A percentile compares a stretch with the other conserved stretches of the same genome.
Evolutionary conservation across 2,888 invertebrate species (phyloP).

Genomic region (Phanerotoma sp.): DNA sequence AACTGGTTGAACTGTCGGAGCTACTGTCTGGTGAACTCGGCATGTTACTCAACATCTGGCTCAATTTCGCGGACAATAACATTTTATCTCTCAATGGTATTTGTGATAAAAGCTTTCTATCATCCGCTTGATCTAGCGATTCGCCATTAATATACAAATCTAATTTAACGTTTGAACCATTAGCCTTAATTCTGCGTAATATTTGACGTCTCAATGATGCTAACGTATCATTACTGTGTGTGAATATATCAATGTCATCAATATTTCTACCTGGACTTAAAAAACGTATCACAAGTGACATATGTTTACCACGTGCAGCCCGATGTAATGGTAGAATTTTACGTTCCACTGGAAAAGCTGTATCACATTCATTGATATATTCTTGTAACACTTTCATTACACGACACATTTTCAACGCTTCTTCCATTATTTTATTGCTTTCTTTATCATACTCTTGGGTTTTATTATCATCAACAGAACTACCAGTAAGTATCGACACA

Average conservation of each 20-base stretch:
- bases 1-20: slow-evolving; percentile 92
- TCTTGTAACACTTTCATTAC: slow-evolving; percentile 93
- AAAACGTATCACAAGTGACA: slow-evolving; percentile 83
- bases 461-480: slow-evolving; percentile 34
- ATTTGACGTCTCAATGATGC: slow-evolving; percentile 80
- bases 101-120: slow-evolving; percentile 83
- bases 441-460: slow-evolving; percentile 58
- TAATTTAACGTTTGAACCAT: slow-evolving; percentile 76
- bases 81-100: slow-evolving; percentile 87
- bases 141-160: slow-evolving; percentile 91
- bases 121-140: slow-evolving; percentile 81
- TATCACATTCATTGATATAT: slow-evolving; percentile 94
- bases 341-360: slow-evolving; percentile 82
- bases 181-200: slow-evolving; percentile 66
- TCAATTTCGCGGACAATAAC: slow-evolving; percentile 75
- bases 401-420: slow-evolving; percentile 86
- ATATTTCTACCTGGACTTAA: slow-evolving; percentile 83
- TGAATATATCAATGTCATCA: slow-evolving; percentile 89
- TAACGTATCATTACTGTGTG: slow-evolving; percentile 93
- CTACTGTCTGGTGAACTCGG: slow-evolving; percentile 88
- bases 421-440: slow-evolving; percentile 62
- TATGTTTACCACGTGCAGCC: slow-evolving; percentile 87
- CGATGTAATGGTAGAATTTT: slow-evolving; percentile 87
- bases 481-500: slow-evolving; percentile 60
- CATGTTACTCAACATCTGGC: slow-evolving; percentile 70